Evolutionary conservation across 2,888 invertebrate genomes (phyloP).

Genomic region (Dryomyza anilis): DNA sequence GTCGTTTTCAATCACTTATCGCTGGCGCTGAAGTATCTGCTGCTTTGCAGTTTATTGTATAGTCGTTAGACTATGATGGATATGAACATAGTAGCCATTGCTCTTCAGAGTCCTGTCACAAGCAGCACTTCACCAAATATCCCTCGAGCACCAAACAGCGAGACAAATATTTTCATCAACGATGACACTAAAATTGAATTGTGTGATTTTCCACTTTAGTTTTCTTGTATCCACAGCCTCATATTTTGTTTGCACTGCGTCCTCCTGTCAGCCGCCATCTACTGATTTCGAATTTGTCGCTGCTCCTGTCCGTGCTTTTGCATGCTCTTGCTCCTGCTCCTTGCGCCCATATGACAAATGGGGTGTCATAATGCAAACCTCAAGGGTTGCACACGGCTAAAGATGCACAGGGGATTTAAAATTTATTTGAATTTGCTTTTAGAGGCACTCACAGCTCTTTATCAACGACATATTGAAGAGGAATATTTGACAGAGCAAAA

Average conservation of each 20-base stretch:
- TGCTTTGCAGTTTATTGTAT: no score
- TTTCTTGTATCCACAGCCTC: no score
- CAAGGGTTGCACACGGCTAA: conserved; percentile 46
- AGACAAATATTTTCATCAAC: background rate
- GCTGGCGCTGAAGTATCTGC: no score
- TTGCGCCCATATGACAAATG: conserved; percentile 51
- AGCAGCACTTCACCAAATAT: conserved; percentile 38
- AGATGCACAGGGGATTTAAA: conserved; percentile 51
- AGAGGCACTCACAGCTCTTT: conserved; percentile 33
- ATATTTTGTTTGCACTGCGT: no score
- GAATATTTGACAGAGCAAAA: background rate
- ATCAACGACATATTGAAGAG: conserved; percentile 6
- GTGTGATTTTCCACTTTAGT: conserved; percentile 16
- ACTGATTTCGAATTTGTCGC: no score
- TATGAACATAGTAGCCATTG: no score
- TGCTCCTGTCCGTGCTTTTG: no score
- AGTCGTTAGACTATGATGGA: no score
- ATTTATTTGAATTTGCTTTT: conserved; percentile 55
- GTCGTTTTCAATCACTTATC: no score
- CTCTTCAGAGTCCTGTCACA: background rate
- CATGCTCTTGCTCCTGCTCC: conserved; percentile 35
- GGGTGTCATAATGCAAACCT: conserved; percentile 54
- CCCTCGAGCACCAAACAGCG: conserved; percentile 34
- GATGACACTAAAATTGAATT: conserved; percentile 10
- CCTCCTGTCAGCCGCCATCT: no score